Base-by-base conservation (phyloP, 2,888 invertebrate species). In the Perizoma flavofasciatum region DNA sequence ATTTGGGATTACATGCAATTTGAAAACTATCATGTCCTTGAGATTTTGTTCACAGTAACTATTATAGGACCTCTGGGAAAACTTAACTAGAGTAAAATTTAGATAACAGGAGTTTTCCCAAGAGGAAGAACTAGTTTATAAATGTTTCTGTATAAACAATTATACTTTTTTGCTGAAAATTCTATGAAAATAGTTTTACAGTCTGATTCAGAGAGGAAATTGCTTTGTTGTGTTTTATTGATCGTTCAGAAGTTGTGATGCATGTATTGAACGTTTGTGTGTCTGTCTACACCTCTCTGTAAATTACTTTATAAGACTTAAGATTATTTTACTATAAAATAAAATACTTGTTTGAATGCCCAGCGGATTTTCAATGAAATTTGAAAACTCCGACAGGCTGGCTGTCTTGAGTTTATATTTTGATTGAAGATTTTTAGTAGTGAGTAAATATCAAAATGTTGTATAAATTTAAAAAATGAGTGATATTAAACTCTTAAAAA, bases 271-370 rank as follows among this genome's bases (percentile, higher is more conserved):
- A 51, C 54, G 57, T 62, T 45, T 72, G 68, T 67, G 61, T 65
- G 63, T 66, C 37, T 55, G 57, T 61, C 57, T 53, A 37, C 41
- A 57, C 32, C 71, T 74, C 69, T 74, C 61, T 83, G 82, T 83
- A 81, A 81, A 82, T 82, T 83, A 85, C 77, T 79, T 79, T 77
- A 75, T 86, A 86, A 85, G 85, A 79, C 78, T 75, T 85, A 81
- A 80, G 54, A 63, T 58, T 58, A 46, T 68, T 55, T 61, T 60
- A 56, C 54, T 55, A 37, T 77, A 69, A 73, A 70, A 56, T 46
- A 70, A 68, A 72, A 71, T 68, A 61, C 63, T 67, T 66, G 69
- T 73, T 69, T 39, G 44, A 48, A 55, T 40, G 41, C 11, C 40
- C 55, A 52, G n/a, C 39, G 11, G 35, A 11, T 40, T 33, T 49